Base-by-base conservation (phyloP, 1,140 invertebrate species). In the Brachionus manjavacas region DNA sequence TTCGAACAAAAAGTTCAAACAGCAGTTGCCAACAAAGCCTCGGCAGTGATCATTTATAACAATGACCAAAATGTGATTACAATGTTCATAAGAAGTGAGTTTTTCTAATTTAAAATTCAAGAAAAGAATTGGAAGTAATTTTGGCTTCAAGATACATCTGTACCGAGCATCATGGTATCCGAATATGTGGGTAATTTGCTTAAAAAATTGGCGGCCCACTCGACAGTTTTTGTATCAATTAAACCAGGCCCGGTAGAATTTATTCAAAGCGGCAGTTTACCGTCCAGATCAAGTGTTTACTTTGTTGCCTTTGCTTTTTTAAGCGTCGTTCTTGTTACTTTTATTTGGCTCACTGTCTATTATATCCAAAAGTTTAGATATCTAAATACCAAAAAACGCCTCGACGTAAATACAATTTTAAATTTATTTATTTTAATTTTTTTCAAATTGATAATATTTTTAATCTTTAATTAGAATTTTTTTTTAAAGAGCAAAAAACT, bases 291-390 rank as follows among this genome's bases (percentile, higher is more conserved):
- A 43, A 81, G 79, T 12, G 39, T 81, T 20, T 81, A 64, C 43
- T 81, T 81, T 64, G 79, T 81, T 43, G 52, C 79, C 11, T 60
- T 81, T 46, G 64, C 79, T 64, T 68, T 81, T 41, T 31, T 68
- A 25, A 64, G 31, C 60, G 49, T 81, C n/a, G 39, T 81, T 23
- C 52, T 81, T 14, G 64, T 81, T 46, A 81, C 79, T 35, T 68
- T 81, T 60, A 43, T 81, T 6, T 81, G 79, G 79, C 23, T 81
- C 28, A 81, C 39, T 28, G 52, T 81, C 1, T 81, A 81, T 46
- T 81, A 64, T 35, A 39, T 81, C 64, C 79, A 81, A 81, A 60
- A 68, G 20, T 81, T 43, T 46, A n/a, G 79, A 64, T 81, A 76
- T n/a, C 4, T 76, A 25, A 76, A 46, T 31, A 76, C 72, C 9